Evolutionary conservation across 1,140 invertebrate genomes (phyloP).

Genomic region (Apocrypta bakeri): DNA sequence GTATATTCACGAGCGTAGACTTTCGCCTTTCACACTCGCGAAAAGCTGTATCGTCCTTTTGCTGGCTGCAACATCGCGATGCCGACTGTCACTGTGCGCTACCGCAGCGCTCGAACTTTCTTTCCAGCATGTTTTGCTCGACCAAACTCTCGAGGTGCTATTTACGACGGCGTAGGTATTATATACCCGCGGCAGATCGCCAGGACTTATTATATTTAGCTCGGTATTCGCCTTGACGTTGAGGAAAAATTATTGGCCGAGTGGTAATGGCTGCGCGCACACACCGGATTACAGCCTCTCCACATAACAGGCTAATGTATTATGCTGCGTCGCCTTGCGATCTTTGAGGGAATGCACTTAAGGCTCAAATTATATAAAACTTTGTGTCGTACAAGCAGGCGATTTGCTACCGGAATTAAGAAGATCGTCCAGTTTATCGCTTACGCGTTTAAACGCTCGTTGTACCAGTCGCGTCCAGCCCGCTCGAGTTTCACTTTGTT

Average conservation of each 20-base stretch:
- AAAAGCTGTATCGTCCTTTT: conserved; percentile 20
- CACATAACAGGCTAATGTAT: too few species aligned
- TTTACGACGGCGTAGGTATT: too few species aligned
- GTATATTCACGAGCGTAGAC: neutral
- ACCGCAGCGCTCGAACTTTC: neutral
- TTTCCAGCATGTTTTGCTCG: neutral
- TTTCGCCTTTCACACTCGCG: conserved; percentile 42
- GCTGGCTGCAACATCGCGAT: neutral
- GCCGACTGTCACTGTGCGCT: neutral
- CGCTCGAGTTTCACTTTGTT: neutral
- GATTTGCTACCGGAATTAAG: neutral
- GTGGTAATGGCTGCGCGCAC: neutral
- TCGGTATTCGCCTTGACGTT: neutral
- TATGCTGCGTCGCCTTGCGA: too few species aligned
- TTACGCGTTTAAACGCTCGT: too few species aligned
- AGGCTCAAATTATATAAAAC: neutral
- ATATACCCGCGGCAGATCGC: too few species aligned
- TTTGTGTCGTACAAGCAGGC: neutral
- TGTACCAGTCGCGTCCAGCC: too few species aligned
- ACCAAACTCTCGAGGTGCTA: too few species aligned
- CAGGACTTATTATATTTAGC: too few species aligned
- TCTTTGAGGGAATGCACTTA: neutral
- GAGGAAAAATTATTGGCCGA: neutral
- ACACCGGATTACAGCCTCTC: too few species aligned
- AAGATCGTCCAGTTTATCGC: neutral